Evolutionary conservation across 37 sponge, comb jelly and placozoan genomes (phyloP).

Genomic region (Eunapius fragilis): DNA sequence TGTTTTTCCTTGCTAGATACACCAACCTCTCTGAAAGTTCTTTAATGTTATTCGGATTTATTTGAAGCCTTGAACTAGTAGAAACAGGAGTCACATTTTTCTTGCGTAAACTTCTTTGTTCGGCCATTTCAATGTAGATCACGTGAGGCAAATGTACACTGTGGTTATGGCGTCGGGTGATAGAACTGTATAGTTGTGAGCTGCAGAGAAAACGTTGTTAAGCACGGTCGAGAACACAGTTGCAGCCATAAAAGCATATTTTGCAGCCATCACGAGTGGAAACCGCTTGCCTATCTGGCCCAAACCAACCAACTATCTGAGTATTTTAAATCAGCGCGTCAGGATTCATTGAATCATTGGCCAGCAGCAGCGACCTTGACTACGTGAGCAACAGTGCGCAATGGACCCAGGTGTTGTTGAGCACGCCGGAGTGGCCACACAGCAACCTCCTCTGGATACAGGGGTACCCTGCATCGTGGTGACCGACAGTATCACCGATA

Average conservation of each 20-base stretch:
- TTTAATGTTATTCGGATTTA: neutral
- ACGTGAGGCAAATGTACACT: slow-evolving; percentile 14
- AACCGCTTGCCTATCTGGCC: neutral
- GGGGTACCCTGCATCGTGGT: neutral
- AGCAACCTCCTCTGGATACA: neutral
- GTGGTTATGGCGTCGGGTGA: slow-evolving; percentile 28
- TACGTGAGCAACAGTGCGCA: neutral
- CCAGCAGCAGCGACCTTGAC: neutral
- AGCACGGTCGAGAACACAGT: neutral
- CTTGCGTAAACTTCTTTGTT: neutral
- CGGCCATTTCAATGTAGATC: slow-evolving; percentile 1
- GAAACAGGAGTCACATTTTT: neutral
- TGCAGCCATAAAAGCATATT: neutral
- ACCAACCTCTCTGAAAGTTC: slow-evolving; percentile 24
- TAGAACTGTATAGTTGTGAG: neutral
- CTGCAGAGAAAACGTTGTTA: neutral
- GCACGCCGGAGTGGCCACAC: neutral
- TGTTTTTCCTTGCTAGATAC: neutral
- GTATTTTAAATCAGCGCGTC: neutral
- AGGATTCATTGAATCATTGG: neutral
- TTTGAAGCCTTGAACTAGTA: slow-evolving; percentile 4
- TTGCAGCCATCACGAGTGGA: neutral
- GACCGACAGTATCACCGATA: neutral
- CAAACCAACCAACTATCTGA: neutral
- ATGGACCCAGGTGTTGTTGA: neutral